Evolutionary conservation across 2,113 vertebrate species (phyloP).

Genomic region (Gallinago undulata): DNA sequence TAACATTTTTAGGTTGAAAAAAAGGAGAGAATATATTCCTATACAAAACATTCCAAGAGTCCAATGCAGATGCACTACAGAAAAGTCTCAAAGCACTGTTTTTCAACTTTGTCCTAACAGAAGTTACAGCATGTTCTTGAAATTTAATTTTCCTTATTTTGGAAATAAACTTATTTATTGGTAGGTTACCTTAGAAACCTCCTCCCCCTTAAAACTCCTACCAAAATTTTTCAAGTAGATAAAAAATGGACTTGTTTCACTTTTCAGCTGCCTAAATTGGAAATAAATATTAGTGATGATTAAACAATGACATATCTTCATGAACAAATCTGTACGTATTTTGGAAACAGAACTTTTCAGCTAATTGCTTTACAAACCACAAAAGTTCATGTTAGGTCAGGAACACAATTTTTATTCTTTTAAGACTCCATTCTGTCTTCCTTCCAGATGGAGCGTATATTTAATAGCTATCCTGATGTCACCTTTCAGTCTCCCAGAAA

Average conservation of each 20-base stretch:
- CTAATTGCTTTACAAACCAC: slow-evolving; percentile 2
- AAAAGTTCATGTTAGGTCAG: not conserved
- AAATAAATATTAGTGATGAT: not conserved
- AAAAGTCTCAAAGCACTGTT: not conserved
- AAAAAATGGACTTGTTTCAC: not conserved
- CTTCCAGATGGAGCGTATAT: not conserved
- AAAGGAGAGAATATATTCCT: not conserved
- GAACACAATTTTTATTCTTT: slow-evolving; percentile 8
- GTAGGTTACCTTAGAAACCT: slow-evolving; percentile 38
- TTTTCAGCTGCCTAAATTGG: slow-evolving; percentile 6
- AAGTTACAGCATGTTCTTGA: not conserved
- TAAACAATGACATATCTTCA: not conserved
- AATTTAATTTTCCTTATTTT: slow-evolving; percentile 12
- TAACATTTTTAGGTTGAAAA: not conserved
- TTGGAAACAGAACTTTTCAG: slow-evolving; percentile 12
- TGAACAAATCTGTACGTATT: not conserved
- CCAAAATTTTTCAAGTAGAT: not conserved
- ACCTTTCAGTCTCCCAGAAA: not conserved
- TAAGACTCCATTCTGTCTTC: not conserved
- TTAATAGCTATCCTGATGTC: slow-evolving; percentile 2
- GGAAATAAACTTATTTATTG: slow-evolving; percentile 33
- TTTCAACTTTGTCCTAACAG: not conserved
- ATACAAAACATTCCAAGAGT: not conserved
- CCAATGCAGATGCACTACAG: not conserved
- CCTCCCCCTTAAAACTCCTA: not conserved